phyloP scores from a whole-genome alignment of 2,888 invertebrate species.

The Helobdella robusta region DNA sequence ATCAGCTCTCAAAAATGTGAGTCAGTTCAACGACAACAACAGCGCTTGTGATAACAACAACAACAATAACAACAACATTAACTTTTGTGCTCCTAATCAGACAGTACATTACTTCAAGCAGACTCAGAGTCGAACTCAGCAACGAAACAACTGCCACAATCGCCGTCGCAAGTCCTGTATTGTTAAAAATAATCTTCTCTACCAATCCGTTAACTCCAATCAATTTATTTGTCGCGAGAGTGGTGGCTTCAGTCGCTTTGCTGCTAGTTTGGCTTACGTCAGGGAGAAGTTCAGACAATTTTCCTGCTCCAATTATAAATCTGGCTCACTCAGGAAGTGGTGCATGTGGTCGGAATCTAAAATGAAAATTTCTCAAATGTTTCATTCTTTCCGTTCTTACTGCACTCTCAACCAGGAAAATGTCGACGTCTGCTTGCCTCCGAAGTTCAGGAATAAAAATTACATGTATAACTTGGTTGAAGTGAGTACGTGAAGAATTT shows the following conservation, averaged over 20 bases:
- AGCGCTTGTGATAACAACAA: background rate
- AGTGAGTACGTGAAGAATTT: slow-evolving; percentile 52
- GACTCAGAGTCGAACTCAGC: background rate
- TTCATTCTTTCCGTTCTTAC: background rate
- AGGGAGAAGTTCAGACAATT: background rate
- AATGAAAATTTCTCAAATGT: background rate
- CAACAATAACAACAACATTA: slow-evolving; percentile 3
- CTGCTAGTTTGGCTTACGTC: background rate
- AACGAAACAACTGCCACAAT: background rate
- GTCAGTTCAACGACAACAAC: background rate
- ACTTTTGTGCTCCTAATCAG: background rate
- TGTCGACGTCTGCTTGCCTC: slow-evolving; percentile 52
- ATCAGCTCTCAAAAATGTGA: background rate
- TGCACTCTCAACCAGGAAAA: slow-evolving; percentile 33
- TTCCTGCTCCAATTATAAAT: slow-evolving; percentile 3
- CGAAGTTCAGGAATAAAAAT: slow-evolving; percentile 55
- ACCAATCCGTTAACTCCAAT: slow-evolving; percentile 2
- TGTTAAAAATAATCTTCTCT: background rate
- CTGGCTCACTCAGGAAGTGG: background rate
- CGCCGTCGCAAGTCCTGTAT: slow-evolving; percentile 1
- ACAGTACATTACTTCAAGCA: background rate
- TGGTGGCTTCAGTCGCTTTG: slow-evolving; percentile 1
- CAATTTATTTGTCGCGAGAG: too few species aligned
- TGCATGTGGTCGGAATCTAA: background rate
- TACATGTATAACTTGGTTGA: slow-evolving; percentile 57